A percentile compares a stretch with the other conserved stretches of the same genome.
phyloP scores from a whole-genome alignment of 2,113 vertebrate species.

The Neodontobutis hainanensis region DNA sequence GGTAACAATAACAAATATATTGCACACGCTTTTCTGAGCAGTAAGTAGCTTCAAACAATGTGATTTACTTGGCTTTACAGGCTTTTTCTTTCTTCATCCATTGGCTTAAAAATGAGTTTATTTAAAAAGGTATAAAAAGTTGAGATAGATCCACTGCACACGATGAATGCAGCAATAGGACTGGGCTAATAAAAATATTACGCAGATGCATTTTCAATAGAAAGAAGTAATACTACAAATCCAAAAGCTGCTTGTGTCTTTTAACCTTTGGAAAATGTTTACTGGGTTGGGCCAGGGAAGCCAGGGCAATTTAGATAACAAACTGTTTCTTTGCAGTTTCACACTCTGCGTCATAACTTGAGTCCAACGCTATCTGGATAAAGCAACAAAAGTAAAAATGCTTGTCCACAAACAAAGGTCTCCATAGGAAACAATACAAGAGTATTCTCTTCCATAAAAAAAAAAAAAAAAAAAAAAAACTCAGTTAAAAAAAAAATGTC shows the following conservation, averaged over 20 bases:
- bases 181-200: slow-evolving; percentile 36
- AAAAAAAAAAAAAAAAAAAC: background rate
- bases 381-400: slow-evolving; percentile 17
- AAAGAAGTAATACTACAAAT: slow-evolving; percentile 10
- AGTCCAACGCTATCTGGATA: background rate
- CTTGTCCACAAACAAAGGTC: slow-evolving; percentile 30
- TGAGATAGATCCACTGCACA: slow-evolving; percentile 22
- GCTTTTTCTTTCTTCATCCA: slow-evolving; percentile 24
- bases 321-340: slow-evolving; percentile 13
- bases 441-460: slow-evolving; percentile 12
- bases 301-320: slow-evolving; percentile 16
- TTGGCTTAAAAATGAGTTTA: slow-evolving; percentile 50
- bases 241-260: slow-evolving; percentile 7
- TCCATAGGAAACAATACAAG: slow-evolving; percentile 68
- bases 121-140: background rate
- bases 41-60: slow-evolving; percentile 47
- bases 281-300: slow-evolving; percentile 5
- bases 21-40: slow-evolving; percentile 49
- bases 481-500: background rate
- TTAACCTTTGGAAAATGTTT: background rate
- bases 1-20: slow-evolving; percentile 61
- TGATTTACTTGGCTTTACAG: slow-evolving; percentile 48
- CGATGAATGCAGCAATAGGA: slow-evolving; percentile 21
- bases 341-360: background rate
- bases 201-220: slow-evolving; percentile 24